Percentiles rank a stretch among this genome's conserved stretches.
Conservation (phyloP, 2,113 vertebrate species). For the Tupaia tana region DNA sequence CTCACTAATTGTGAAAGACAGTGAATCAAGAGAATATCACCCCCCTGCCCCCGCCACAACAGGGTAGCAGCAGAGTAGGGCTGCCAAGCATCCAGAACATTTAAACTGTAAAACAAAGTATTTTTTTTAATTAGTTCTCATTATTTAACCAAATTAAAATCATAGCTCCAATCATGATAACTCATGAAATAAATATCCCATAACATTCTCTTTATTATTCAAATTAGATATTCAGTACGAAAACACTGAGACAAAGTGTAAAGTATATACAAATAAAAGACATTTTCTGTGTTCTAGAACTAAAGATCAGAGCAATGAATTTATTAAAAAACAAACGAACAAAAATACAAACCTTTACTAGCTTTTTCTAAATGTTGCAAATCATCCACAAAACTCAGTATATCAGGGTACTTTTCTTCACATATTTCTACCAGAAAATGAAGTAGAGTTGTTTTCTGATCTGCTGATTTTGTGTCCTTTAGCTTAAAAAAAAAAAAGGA, state of each 20-base stretch:
- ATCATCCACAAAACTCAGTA: slow-evolving; percentile 93
- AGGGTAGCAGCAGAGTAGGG: not conserved
- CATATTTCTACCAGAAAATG: slow-evolving; percentile 96
- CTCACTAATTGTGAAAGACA: not conserved
- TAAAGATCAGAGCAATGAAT: not conserved
- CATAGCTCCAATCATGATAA: not conserved
- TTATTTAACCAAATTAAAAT: not conserved
- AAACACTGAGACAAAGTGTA: not conserved
- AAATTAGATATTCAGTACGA: not conserved
- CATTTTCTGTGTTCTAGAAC: not conserved
- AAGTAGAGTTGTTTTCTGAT: slow-evolving; percentile 96
- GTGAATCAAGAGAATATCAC: not conserved
- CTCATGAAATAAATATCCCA: not conserved
- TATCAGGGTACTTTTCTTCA: slow-evolving; percentile 93
- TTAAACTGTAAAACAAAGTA: not conserved
- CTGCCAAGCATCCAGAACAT: not conserved
- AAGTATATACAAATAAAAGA: slow-evolving; percentile 30
- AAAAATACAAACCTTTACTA: slow-evolving; percentile 91
- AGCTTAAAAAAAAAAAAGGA: slow-evolving; percentile 84
- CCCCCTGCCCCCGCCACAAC: rapidly evolving
- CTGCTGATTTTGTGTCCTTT: slow-evolving; percentile 96
- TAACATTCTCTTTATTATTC: not conserved
- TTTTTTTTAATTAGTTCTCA: not conserved
- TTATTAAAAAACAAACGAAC: not conserved
- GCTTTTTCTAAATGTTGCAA: slow-evolving; percentile 95